These are phyloP conservation scores for Haemorhous mexicanus DNA, from an alignment of 2,113 vertebrate species.

Conservation along the genomic window DNA sequence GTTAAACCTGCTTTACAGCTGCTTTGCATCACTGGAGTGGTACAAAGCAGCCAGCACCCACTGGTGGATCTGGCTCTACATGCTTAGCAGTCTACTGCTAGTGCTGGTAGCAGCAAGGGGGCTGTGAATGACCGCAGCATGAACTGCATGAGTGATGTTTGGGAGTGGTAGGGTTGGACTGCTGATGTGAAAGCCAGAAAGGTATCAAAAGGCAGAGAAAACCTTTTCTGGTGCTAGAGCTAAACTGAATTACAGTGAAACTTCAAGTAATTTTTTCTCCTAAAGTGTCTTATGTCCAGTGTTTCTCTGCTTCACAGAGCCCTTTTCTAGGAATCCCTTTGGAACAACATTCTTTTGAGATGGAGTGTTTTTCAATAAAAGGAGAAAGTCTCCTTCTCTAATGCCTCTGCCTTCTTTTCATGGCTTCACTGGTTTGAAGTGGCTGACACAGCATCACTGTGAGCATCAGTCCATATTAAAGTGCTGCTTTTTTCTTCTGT, in stretches of 20 bases:
- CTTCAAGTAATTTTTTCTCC: background rate
- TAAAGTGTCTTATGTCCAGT: background rate
- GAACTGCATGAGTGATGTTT: background rate
- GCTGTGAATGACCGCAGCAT: background rate
- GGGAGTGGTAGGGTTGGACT: background rate
- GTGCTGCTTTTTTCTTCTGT: background rate
- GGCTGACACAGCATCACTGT: background rate
- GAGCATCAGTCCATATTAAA: background rate
- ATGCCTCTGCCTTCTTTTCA: background rate
- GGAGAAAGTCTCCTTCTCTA: background rate
- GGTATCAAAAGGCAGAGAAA: background rate
- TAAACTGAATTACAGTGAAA: background rate
- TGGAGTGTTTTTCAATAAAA: background rate
- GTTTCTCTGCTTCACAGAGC: background rate
- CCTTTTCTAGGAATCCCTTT: background rate
- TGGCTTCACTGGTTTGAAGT: background rate
- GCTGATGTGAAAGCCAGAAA: background rate
- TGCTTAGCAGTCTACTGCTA: background rate
- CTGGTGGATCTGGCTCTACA: background rate
- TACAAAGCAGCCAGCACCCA: background rate
- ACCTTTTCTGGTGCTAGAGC: background rate
- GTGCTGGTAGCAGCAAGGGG: background rate
- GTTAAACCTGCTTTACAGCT: slow-evolving; percentile 14
- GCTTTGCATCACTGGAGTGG: background rate
- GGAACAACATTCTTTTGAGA: background rate